phyloP scores from a whole-genome alignment of 2,113 vertebrate species.

The Candoia aspera region DNA sequence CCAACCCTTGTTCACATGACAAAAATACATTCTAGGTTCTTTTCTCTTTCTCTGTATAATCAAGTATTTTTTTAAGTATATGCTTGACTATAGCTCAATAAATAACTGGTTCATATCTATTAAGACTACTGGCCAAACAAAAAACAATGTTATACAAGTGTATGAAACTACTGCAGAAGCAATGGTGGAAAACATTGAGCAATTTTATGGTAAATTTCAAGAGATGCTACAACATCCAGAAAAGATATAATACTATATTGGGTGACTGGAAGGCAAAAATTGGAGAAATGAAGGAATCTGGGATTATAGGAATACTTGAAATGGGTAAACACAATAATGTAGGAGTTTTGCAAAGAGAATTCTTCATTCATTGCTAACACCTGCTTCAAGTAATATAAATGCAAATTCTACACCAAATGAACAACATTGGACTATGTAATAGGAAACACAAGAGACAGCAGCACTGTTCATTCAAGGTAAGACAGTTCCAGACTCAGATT shows the following conservation, averaged over 20 bases:
- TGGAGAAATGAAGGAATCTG: background rate
- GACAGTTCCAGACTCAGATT: background rate
- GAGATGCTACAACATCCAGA: background rate
- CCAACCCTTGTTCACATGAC: background rate
- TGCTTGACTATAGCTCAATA: background rate
- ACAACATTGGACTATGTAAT: background rate
- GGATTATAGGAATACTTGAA: background rate
- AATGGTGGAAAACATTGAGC: background rate
- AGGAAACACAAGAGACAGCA: background rate
- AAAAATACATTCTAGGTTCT: background rate
- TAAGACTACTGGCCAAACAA: background rate
- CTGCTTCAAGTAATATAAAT: constrained; percentile 1
- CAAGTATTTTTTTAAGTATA: background rate
- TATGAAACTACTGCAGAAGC: background rate
- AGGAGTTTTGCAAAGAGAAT: background rate
- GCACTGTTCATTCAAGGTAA: background rate
- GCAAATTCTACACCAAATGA: background rate
- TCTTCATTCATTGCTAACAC: background rate
- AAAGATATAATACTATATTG: background rate
- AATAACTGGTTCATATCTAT: background rate
- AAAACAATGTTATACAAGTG: background rate
- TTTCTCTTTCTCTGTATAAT: background rate
- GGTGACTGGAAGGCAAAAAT: background rate
- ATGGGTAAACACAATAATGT: background rate
- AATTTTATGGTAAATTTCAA: background rate